These are phyloP conservation scores for Eospalax fontanierii DNA, from an alignment of 2,797 vertebrate genomes.

Conservation along the genomic window DNA sequence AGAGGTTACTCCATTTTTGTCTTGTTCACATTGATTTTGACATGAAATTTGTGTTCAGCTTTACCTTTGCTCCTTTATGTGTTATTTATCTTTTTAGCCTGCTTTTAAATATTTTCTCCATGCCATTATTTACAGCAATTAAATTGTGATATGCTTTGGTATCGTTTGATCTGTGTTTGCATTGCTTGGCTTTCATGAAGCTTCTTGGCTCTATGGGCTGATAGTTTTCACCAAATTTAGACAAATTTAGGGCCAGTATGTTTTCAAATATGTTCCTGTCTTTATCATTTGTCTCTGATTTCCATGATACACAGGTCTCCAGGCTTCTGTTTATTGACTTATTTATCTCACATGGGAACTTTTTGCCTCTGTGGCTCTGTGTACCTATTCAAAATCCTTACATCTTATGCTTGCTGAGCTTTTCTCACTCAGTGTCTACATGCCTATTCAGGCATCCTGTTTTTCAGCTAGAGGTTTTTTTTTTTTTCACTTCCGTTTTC, in stretches of 20 bases:
- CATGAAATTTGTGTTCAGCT: not conserved
- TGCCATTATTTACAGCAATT: not conserved
- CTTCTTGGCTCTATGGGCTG: not conserved
- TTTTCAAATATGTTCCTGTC: not conserved
- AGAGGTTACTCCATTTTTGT: not conserved
- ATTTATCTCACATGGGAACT: not conserved
- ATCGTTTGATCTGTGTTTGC: conserved; percentile 2
- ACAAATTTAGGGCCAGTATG: not conserved
- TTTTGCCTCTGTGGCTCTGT: conserved; percentile 1
- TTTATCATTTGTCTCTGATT: not conserved
- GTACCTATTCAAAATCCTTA: conserved; percentile 12
- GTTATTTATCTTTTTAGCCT: not conserved
- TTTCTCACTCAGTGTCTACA: not conserved
- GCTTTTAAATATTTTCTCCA: conserved; percentile 1
- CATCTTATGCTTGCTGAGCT: not conserved
- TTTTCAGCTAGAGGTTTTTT: not conserved
- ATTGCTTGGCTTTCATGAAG: not conserved
- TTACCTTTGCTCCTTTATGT: conserved; percentile 10
- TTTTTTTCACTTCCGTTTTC: not conserved
- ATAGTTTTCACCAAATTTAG: conserved; percentile 32
- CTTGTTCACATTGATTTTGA: conserved; percentile 53
- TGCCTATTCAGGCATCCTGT: not conserved
- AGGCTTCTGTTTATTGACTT: conserved; percentile 17
- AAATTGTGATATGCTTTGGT: not conserved
- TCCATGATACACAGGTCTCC: not conserved